Conservation (phyloP, 2,888 invertebrate genomes). For the Tribolium freemani region DNA sequence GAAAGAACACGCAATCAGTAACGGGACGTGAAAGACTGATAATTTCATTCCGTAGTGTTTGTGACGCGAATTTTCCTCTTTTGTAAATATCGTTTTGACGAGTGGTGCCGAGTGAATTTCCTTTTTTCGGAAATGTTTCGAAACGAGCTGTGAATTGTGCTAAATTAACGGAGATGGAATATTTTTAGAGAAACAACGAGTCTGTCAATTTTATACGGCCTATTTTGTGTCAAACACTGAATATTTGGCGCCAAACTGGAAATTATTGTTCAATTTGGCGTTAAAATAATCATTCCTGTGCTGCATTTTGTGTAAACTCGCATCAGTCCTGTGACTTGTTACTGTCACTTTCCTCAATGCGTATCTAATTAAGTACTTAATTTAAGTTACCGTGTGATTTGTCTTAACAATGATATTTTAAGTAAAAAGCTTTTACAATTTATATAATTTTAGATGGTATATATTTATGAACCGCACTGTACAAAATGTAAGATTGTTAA, state of each 20-base stretch:
- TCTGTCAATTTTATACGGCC: slow-evolving; percentile 25
- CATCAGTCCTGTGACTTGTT: background rate
- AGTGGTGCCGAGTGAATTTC: background rate
- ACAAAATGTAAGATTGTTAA: slow-evolving; percentile 51
- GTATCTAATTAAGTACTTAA: slow-evolving; percentile 2
- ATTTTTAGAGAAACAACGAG: slow-evolving; percentile 30
- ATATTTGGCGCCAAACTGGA: no score
- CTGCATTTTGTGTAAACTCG: slow-evolving; percentile 3
- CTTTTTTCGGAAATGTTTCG: slow-evolving; percentile 6
- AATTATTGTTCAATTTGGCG: background rate
- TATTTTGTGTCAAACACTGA: background rate
- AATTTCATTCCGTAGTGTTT: slow-evolving; percentile 34
- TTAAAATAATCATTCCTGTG: background rate
- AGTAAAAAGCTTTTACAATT: slow-evolving; percentile 48
- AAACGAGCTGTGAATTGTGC: slow-evolving; percentile 44
- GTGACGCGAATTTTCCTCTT: slow-evolving; percentile 34
- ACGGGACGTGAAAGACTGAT: slow-evolving; percentile 58
- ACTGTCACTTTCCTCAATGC: background rate
- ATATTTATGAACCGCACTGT: slow-evolving; percentile 50
- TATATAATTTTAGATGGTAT: slow-evolving; percentile 45
- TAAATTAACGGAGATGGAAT: slow-evolving; percentile 32
- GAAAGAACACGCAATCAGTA: slow-evolving; percentile 63
- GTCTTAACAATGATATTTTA: slow-evolving; percentile 16
- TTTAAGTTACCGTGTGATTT: slow-evolving; percentile 32
- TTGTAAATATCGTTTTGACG: slow-evolving; percentile 35